Evolutionary conservation across 2,888 invertebrate genomes (phyloP), one percentile per base, ranked within the genome.

Genomic region (Agrotis ipsilon): DNA sequence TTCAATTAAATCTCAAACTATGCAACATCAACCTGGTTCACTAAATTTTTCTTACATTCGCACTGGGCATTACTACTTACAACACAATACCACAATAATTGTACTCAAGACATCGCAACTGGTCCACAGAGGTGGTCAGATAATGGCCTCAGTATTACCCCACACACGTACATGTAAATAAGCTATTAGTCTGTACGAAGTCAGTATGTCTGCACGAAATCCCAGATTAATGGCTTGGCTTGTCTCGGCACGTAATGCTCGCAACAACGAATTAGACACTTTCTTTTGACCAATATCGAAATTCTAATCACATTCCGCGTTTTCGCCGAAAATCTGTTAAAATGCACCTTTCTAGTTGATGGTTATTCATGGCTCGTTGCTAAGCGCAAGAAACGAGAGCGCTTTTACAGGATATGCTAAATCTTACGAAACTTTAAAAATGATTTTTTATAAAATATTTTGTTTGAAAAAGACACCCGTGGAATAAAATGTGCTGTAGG

Each of bases 271-370:
- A 83, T 82, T 83, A 80, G 75, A 72, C 77, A 81, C 86, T 84
- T 84, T 84, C 84, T 83, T 83, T 72, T 68, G 63, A 83, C 74
- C 75, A 58, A 73, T 72, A 80, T 84, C 69, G 81, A 85, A 84
- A 91, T 90, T 91, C 91, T 89, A 90, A 91, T 84, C 91, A 90
- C 90, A 89, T 68, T 72, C 64, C 59, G 64, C 58, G 81, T 84
- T 84, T 89, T 88, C 89, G 80, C 88, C 86, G 49, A 87, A 80
- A 85, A 90, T 87, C 74, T 81, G 70, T 82, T 83, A 85, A 86
- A 86, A 84, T 62, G 78, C 62, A 24, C 85, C 85, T 87, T 86
- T 88, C 83, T 87, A 84, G 77, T 81, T 76, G 67, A 85, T 85
- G 71, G 67, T 78, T 84, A 84, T 84, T 83, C 84, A 84, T 80